Base-by-base conservation (phyloP, 2,888 invertebrate genomes). In the Spodoptera littoralis region DNA sequence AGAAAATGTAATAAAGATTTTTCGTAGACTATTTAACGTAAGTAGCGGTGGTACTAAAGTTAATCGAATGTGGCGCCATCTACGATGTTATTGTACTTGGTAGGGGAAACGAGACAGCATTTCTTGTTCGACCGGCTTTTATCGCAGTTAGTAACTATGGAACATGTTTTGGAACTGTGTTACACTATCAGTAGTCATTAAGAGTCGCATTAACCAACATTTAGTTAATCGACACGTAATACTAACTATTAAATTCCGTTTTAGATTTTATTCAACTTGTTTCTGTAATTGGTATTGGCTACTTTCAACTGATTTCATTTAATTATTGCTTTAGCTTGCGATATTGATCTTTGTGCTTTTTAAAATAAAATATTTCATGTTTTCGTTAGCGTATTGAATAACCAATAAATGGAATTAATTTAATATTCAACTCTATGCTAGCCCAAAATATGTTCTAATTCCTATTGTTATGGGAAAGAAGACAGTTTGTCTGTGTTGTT, bases 151-250 rank as follows among this genome's bases (percentile, higher is more conserved):
- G 54, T 70, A 54, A 68, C 58, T 41, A 48, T 43, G 49, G 44
- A 69, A 70, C 69, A 60, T n/a, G 68, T 79, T 73, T 69, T 43
- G 46, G 62, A 69, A 68, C 46, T 43, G 45, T 65, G 60, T 46
- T 67, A 54, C 53, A 60, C 52, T 78, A 79, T 79, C 77, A 59
- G 51, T 47, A 65, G 72, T 69, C 72, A 82, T 82, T 81, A 64
- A 64, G 64, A 79, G 44, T 60, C 54, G 71, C 75, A 81, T 85
- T 84, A 82, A 84, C 80, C 78, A 77, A 84, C 74, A 80, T 75
- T 81, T 80, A 59, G 73, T 75, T 82, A 79, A 76, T 79, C 69
- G 70, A 76, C 71, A 71, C 46, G 53, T 68, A 75, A 72, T 74
- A 69, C 54, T 60, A 50, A 65, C 75, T 64, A 66, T 76, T 81